Evolutionary conservation across 2,797 vertebrate species (phyloP), one percentile per base, ranked within the genome.

Genomic region (Eremophila alpestris): DNA sequence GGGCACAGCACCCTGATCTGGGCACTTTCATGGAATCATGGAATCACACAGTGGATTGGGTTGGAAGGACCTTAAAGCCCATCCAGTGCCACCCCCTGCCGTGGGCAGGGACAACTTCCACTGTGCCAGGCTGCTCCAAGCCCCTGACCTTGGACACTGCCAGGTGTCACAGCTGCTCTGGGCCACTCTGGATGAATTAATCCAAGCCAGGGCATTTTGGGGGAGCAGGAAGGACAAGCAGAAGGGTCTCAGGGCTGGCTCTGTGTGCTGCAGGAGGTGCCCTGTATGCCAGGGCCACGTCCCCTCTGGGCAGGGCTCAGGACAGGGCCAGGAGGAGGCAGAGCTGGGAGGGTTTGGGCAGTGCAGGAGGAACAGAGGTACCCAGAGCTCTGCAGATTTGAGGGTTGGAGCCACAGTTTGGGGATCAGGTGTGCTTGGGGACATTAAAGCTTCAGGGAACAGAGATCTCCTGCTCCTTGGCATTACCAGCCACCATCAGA

Each of bases 401-500:
- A 46, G 26, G 27, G 6, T 1, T 14, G 48, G 29, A 45, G 27
- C 7, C 6, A 8, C 1, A 6, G 5, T 21, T 21, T 6, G 1
- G 87, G 76, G 36, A 5, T 21, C 20, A n/a, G 29, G 3, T 24
- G 48, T 18, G 18, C 5, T 0, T 0, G 24, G 64, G 73, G 77
- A 13, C 23, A 8, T 3, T 0, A 27, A 43, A 75, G n/a, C 58
- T 21, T 45, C 55, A 17, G 6, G 27, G 21, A 7, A 0, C 0
- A 1, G 32, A 49, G 59, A 26, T 41, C 60, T 48, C 2, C 51
- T 16, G 18, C 10, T 11, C 55, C 22, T 20, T 24, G 32, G 6
- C 43, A 5, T 18, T 13, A 1, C 4, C 46, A 15, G 30, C 26
- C 21, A 8, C 41, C 16, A 1, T 22, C 12, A 64, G 54, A 16